Evolutionary conservation across 2,797 vertebrate species (phyloP).

Genomic region (Bryconaethiops microstoma): DNA sequence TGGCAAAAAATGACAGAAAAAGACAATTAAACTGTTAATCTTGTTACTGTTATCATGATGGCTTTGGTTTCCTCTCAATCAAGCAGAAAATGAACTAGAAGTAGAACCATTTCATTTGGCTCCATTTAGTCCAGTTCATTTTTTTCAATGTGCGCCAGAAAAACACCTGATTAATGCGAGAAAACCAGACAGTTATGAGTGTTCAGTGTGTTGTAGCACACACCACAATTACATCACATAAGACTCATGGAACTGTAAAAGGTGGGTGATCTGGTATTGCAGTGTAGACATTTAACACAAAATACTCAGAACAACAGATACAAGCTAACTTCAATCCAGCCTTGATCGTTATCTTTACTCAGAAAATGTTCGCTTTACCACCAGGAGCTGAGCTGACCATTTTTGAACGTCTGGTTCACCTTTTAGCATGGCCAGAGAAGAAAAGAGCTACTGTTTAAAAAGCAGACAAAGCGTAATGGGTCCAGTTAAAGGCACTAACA

Average conservation of each 20-base stretch:
- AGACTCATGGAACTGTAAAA: not conserved
- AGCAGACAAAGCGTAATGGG: constrained; percentile 65
- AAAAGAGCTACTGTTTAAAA: constrained; percentile 70
- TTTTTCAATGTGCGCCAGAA: too few species aligned
- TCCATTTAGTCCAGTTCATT: too few species aligned
- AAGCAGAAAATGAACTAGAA: too few species aligned
- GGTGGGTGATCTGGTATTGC: not conserved
- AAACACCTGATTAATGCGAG: too few species aligned
- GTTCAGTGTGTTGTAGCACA: too few species aligned
- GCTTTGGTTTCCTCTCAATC: too few species aligned
- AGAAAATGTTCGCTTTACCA: too few species aligned
- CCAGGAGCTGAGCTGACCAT: not conserved
- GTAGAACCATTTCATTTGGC: too few species aligned
- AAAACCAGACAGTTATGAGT: too few species aligned
- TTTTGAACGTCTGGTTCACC: constrained; percentile 46
- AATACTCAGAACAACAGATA: not conserved
- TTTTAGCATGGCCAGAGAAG: constrained; percentile 70
- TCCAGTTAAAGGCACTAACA: constrained; percentile 52
- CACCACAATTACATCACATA: not conserved
- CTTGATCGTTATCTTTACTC: constrained; percentile 26
- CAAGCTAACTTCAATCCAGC: constrained; percentile 64
- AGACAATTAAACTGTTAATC: too few species aligned
- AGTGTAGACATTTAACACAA: not conserved
- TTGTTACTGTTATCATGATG: too few species aligned
- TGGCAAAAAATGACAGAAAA: too few species aligned